phyloP scores from a whole-genome alignment of 2,797 vertebrate species.

The Bufotes viridis region DNA sequence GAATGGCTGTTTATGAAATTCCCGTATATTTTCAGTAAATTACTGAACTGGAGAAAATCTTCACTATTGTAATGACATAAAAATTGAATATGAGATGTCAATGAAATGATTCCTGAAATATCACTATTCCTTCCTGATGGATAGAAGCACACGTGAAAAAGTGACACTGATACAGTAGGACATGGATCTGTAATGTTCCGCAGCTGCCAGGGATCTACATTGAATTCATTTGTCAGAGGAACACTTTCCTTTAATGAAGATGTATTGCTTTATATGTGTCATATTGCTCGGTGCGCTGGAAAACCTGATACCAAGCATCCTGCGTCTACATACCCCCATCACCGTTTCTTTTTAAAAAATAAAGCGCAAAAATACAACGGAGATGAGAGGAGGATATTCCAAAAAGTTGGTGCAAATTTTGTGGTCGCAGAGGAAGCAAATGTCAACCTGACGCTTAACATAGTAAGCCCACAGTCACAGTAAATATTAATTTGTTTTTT shows the following conservation, averaged over 20 bases:
- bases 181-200: neutral
- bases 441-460: too few species aligned
- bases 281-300: constrained; percentile 12
- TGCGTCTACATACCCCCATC: neutral
- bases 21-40: neutral
- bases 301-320: neutral
- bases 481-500: too few species aligned
- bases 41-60: neutral
- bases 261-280: constrained; percentile 37
- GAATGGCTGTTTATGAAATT: neutral
- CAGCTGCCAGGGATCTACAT: constrained; percentile 35
- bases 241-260: constrained; percentile 21
- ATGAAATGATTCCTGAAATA: neutral
- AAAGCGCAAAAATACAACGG: neutral
- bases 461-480: too few species aligned
- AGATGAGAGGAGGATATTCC: neutral
- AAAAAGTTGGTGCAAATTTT: neutral
- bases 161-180: constrained; percentile 28
- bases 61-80: neutral
- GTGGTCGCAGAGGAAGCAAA: too few species aligned
- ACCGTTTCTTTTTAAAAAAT: neutral
- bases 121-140: constrained; percentile 13
- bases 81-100: constrained; percentile 6
- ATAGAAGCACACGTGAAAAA: neutral
- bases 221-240: constrained; percentile 35